A percentile compares a stretch with the other conserved stretches of the same genome.
Conservation (phyloP, 2,797 vertebrate genomes). For the Pseudochaenichthys georgianus region DNA sequence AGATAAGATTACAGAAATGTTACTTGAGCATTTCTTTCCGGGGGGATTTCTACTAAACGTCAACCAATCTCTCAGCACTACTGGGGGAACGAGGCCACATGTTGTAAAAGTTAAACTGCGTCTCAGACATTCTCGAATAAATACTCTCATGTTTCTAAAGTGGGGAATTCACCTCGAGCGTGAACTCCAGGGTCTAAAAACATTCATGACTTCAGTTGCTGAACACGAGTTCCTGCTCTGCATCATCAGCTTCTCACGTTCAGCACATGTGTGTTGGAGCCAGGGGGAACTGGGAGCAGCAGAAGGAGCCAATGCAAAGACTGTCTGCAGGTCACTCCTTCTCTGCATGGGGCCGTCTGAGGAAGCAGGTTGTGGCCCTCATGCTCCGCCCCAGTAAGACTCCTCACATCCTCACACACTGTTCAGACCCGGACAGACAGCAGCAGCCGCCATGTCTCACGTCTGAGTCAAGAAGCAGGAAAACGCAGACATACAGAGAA, state of each 20-base stretch:
- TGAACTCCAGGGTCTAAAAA: conserved; percentile 34
- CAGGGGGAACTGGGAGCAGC: conserved; percentile 50
- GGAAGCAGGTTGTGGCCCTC: conserved; percentile 68
- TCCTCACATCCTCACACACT: conserved; percentile 61
- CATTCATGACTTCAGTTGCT: conserved; percentile 24
- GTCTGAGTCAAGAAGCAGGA: conserved; percentile 54
- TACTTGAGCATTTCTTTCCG: too few species aligned
- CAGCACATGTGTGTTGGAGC: conserved; percentile 24
- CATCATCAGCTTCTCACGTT: conserved; percentile 21
- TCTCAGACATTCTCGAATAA: conserved; percentile 39
- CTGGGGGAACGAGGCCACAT: conserved; percentile 40
- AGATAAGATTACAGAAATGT: too few species aligned
- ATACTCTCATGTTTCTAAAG: conserved; percentile 10
- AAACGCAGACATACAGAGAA: conserved; percentile 38
- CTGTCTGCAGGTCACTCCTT: conserved; percentile 80
- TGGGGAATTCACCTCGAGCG: conserved; percentile 30
- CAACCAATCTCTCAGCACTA: too few species aligned
- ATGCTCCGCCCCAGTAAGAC: conserved; percentile 76
- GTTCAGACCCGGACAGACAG: conserved; percentile 50
- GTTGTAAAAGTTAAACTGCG: conserved; percentile 49
- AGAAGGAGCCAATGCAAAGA: conserved; percentile 66
- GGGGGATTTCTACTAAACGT: too few species aligned
- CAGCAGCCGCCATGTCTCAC: conserved; percentile 31
- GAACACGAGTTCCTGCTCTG: conserved; percentile 27
- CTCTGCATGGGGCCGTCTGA: conserved; percentile 80